Evolutionary conservation across 2,113 vertebrate species (phyloP).

Genomic region (Hiodon tergisus): DNA sequence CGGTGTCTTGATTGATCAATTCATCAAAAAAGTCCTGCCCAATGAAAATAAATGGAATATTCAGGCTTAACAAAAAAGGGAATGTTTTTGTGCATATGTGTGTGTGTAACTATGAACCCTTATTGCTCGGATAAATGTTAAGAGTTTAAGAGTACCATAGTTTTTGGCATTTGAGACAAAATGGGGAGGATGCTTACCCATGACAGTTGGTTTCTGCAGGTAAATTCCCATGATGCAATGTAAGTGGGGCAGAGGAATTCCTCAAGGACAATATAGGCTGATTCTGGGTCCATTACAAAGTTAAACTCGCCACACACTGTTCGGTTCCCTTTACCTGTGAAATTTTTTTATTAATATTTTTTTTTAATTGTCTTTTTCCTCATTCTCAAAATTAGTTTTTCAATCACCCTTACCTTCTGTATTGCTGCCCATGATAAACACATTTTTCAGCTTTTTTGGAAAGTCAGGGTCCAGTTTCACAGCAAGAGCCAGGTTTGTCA

Average conservation of each 20-base stretch:
- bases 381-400: not conserved
- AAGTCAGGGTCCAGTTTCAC: slow-evolving; percentile 58
- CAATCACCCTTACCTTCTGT: slow-evolving; percentile 58
- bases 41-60: not conserved
- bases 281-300: slow-evolving; percentile 64
- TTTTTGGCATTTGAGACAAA: not conserved
- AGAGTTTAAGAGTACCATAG: too few relatives aligned
- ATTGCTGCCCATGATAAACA: slow-evolving; percentile 71
- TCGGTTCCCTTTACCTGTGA: slow-evolving; percentile 64
- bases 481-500: slow-evolving; percentile 67
- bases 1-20: slow-evolving; percentile 49
- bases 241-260: slow-evolving; percentile 59
- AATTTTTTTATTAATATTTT: not conserved
- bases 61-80: too few relatives aligned
- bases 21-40: slow-evolving; percentile 63
- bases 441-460: slow-evolving; percentile 56
- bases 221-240: slow-evolving; percentile 62
- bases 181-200: slow-evolving; percentile 52
- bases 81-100: too few relatives aligned
- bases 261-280: slow-evolving; percentile 64
- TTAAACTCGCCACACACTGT: slow-evolving; percentile 66
- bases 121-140: too few relatives aligned
- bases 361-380: not conserved
- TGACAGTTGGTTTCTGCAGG: slow-evolving; percentile 52
- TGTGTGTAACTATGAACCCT: too few relatives aligned